Evolutionary conservation across 2,888 invertebrate species (phyloP).

Genomic region (Agriopis marginaria): DNA sequence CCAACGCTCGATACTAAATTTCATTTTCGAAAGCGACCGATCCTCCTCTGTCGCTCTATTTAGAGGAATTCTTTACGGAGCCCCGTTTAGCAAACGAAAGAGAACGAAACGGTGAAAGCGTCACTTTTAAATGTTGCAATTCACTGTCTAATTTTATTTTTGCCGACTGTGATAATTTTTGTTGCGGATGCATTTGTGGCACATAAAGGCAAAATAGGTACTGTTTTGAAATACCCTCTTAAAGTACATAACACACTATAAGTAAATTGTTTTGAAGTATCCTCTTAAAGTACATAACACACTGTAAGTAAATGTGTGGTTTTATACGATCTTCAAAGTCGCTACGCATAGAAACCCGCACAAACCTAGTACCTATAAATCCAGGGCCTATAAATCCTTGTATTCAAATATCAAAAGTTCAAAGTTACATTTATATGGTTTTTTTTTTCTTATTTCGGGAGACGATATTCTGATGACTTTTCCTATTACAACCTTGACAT

Average conservation of each 20-base stretch:
- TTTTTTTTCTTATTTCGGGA: background rate
- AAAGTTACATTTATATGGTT: background rate
- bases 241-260: too few relatives aligned
- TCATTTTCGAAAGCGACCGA: conserved; percentile 64
- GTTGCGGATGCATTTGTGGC: background rate
- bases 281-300: too few relatives aligned
- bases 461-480: background rate
- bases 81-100: conserved; percentile 29
- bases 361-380: too few relatives aligned
- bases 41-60: conserved; percentile 54
- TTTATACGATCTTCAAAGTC: too few relatives aligned
- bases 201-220: background rate
- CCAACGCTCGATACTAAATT: conserved; percentile 64
- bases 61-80: conserved; percentile 48
- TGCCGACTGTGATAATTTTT: conserved; percentile 1
- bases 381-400: too few relatives aligned
- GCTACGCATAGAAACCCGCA: too few relatives aligned
- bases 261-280: too few relatives aligned
- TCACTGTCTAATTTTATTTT: conserved; percentile 12
- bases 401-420: too few relatives aligned
- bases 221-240: background rate
- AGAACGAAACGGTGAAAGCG: conserved; percentile 14
- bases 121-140: conserved; percentile 17
- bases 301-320: too few relatives aligned
- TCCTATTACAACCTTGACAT: conserved; percentile 7